A percentile compares a stretch with the other conserved stretches of the same genome.
Evolutionary conservation across 2,113 vertebrate genomes (phyloP).

Genomic region (Cryptoleucopteryx plumbea): DNA sequence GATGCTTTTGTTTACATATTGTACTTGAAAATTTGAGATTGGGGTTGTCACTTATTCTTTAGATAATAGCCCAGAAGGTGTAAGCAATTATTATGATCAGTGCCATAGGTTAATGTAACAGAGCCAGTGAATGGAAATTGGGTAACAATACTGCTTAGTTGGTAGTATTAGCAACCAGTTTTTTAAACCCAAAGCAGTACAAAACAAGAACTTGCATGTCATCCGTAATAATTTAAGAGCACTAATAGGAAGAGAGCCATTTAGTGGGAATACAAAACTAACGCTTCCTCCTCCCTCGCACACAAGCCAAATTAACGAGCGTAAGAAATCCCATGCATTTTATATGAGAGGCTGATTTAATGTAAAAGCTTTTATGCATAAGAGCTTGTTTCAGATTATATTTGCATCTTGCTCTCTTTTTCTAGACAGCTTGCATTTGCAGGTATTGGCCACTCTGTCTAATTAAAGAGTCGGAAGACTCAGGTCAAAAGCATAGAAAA

Average conservation of each 20-base stretch:
- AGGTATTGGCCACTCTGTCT: background rate
- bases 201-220: background rate
- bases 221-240: background rate
- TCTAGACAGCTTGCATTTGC: background rate
- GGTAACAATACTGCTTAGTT: background rate
- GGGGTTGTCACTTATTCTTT: background rate
- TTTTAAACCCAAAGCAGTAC: background rate
- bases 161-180: background rate
- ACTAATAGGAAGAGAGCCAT: background rate
- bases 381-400: background rate
- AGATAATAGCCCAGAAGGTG: background rate
- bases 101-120: background rate
- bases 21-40: background rate
- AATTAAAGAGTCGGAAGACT: background rate
- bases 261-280: background rate
- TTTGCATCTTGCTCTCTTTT: background rate
- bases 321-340: background rate
- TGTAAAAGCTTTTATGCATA: background rate
- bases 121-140: background rate
- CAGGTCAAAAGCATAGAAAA: background rate
- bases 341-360: background rate
- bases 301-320: accelerated
- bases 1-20: background rate
- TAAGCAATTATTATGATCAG: background rate
- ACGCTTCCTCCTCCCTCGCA: background rate